phyloP scores from a whole-genome alignment of 2,113 vertebrate genomes.

The Pleuronectes platessa region DNA sequence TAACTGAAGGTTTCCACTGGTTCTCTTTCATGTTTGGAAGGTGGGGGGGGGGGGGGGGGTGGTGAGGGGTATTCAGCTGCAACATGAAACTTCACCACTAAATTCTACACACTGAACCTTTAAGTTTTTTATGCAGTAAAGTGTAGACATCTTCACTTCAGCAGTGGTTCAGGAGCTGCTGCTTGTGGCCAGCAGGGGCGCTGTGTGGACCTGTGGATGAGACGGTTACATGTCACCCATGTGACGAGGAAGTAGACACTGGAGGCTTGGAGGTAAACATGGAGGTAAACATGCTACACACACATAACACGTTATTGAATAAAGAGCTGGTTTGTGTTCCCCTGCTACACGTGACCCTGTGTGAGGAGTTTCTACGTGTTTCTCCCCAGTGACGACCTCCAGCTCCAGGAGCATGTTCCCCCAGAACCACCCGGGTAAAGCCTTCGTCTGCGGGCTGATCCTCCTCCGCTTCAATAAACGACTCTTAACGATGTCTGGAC shows the following conservation, averaged over 20 bases:
- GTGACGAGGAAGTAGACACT: constrained; percentile 63
- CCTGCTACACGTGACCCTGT: not conserved
- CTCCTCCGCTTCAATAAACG: constrained; percentile 17
- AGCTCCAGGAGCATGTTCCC: constrained; percentile 39
- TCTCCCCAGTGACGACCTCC: not conserved
- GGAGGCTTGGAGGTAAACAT: no score
- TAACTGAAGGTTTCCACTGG: no score
- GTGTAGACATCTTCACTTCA: not conserved
- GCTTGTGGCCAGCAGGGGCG: constrained; percentile 63
- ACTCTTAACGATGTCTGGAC: constrained; percentile 47
- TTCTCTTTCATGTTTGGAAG: no score
- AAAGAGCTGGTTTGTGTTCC: not conserved
- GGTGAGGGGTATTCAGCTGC: no score
- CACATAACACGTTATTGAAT: not conserved
- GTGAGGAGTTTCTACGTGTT: not conserved
- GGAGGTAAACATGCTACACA: not conserved
- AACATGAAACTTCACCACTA: no score
- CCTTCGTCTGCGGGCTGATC: constrained; percentile 26
- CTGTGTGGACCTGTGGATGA: constrained; percentile 25
- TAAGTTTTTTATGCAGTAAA: not conserved
- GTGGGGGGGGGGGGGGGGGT: no score
- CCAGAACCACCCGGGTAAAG: not conserved
- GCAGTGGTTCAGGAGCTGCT: not conserved
- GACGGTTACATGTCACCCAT: constrained; percentile 49
- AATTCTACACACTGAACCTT: no score